Conservation (phyloP, 2,797 vertebrate species). For the Aulostomus chinensis region DNA sequence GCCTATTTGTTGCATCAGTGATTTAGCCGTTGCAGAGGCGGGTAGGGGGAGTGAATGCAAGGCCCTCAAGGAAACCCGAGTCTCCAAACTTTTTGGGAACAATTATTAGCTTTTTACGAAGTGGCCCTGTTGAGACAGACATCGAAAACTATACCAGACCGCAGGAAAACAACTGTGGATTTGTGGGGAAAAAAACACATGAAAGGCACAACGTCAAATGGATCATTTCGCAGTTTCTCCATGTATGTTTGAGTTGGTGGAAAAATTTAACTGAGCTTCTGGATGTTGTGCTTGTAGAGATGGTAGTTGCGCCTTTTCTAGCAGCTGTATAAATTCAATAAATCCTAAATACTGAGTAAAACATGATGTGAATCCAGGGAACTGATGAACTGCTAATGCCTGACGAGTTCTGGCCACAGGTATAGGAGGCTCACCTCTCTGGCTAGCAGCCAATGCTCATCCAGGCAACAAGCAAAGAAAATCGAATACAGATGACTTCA, state of each 20-base stretch:
- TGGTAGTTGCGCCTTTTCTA: too few relatives aligned
- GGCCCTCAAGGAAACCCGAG: constrained; percentile 51
- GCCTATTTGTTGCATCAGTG: constrained; percentile 80
- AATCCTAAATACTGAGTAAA: constrained; percentile 38
- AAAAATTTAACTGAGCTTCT: too few relatives aligned
- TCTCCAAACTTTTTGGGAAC: constrained; percentile 73
- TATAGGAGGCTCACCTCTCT: constrained; percentile 45
- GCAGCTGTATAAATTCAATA: constrained; percentile 2
- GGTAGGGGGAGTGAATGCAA: constrained; percentile 36
- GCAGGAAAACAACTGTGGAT: too few relatives aligned
- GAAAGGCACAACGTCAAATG: too few relatives aligned
- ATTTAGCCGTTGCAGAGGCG: constrained; percentile 54
- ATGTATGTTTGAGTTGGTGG: too few relatives aligned
- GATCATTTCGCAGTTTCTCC: too few relatives aligned
- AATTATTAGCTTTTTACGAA: constrained; percentile 71
- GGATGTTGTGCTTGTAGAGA: too few relatives aligned
- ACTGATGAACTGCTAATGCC: constrained; percentile 54
- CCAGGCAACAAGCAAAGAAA: constrained; percentile 62
- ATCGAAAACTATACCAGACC: constrained; percentile 9
- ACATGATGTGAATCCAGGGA: constrained; percentile 33
- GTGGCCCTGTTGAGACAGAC: constrained; percentile 46
- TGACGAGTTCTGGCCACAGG: constrained; percentile 41
- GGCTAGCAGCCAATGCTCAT: constrained; percentile 61
- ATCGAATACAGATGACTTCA: constrained; percentile 80
- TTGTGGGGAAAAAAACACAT: too few relatives aligned